Evolutionary conservation across 1,140 invertebrate genomes (phyloP).

Genomic region (Plodia interpunctella): DNA sequence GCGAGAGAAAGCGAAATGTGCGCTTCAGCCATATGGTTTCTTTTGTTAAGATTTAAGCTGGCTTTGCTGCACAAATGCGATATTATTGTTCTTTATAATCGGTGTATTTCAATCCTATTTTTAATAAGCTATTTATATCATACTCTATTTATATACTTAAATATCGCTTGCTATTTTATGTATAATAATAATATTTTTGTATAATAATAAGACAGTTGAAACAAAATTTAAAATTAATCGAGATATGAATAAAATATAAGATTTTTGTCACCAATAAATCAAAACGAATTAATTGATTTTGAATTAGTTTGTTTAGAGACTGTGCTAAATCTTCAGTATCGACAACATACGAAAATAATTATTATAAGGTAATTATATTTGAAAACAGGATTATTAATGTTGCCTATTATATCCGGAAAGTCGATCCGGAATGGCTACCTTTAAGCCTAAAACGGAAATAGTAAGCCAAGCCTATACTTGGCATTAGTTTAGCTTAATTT

Average conservation of each 20-base stretch:
- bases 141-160: too few relatives aligned
- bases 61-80: neutral
- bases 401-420: neutral
- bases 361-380: neutral
- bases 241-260: too few relatives aligned
- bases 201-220: too few relatives aligned
- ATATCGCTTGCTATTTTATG: too few relatives aligned
- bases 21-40: neutral
- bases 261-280: too few relatives aligned
- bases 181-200: too few relatives aligned
- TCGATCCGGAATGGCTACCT: neutral
- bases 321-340: too few relatives aligned
- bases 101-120: too few relatives aligned
- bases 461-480: neutral
- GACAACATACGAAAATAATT: neutral
- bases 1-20: slow-evolving; percentile 4
- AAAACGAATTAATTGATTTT: too few relatives aligned
- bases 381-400: neutral
- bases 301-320: too few relatives aligned
- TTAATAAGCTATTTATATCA: too few relatives aligned
- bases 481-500: neutral
- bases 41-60: neutral
- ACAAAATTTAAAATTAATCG: too few relatives aligned
- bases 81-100: neutral
- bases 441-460: neutral